Percentiles rank a stretch among this genome's conserved stretches.
Conservation (phyloP, 2,888 invertebrate genomes). For the Rotaria sp. region DNA sequence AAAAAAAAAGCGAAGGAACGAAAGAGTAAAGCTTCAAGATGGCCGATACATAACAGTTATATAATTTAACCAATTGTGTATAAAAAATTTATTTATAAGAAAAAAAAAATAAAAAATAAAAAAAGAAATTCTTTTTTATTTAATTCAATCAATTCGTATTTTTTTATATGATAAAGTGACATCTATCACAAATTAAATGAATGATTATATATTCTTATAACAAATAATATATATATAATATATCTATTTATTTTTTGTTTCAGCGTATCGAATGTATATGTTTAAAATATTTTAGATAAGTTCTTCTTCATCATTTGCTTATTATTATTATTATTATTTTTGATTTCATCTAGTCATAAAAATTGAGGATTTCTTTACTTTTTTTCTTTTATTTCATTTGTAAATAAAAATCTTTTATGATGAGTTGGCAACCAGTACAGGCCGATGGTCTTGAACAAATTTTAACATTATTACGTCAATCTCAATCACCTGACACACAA, state of each 20-base stretch:
- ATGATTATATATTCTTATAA: no score
- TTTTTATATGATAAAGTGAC: not conserved
- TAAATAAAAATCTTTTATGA: not conserved
- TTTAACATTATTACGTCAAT: constrained; percentile 88
- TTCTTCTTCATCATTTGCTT: no score
- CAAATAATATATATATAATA: not conserved
- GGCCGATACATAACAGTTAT: not conserved
- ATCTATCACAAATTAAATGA: not conserved
- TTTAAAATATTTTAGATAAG: not conserved
- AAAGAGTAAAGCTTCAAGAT: not conserved
- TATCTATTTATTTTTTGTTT: not conserved
- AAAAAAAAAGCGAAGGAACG: not conserved
- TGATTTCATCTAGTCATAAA: not conserved
- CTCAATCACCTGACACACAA: constrained; percentile 91
- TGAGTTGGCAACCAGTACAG: constrained; percentile 78
- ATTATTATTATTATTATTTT: not conserved
- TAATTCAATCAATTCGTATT: no score
- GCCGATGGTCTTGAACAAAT: constrained; percentile 92
- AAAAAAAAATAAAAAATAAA: no score
- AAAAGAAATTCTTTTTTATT: no score
- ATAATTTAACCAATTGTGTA: not conserved
- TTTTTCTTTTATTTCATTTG: not conserved
- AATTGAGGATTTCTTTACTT: no score
- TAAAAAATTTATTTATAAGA: no score
- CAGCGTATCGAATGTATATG: not conserved